phyloP scores from a whole-genome alignment of 2,888 invertebrate genomes.

The Artemia sinica region DNA sequence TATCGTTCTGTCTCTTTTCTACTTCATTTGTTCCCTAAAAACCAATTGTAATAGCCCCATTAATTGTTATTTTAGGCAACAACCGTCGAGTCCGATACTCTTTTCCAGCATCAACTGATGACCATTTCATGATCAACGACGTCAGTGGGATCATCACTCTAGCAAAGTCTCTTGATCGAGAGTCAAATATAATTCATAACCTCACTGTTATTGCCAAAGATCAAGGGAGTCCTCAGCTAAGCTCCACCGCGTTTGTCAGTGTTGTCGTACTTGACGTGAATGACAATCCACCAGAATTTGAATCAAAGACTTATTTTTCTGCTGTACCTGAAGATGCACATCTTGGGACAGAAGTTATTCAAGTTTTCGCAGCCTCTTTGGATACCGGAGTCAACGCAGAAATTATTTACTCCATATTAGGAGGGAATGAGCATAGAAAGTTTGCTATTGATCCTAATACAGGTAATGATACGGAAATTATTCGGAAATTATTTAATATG shows the following conservation, averaged over 20 bases:
- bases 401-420: constrained; percentile 70
- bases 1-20: constrained; percentile 16
- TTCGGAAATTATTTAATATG: too few relatives aligned
- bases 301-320: constrained; percentile 55
- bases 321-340: constrained; percentile 54
- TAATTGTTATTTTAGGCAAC: constrained; percentile 35
- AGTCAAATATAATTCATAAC: constrained; percentile 64
- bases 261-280: constrained; percentile 70
- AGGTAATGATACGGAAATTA: too few relatives aligned
- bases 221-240: constrained; percentile 55
- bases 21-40: constrained; percentile 25
- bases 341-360: constrained; percentile 59
- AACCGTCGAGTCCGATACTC: constrained; percentile 70
- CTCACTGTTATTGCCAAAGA: constrained; percentile 63
- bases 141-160: constrained; percentile 73
- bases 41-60: constrained; percentile 19
- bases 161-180: constrained; percentile 65
- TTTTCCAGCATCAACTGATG: constrained; percentile 43
- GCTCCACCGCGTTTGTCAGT: constrained; percentile 47
- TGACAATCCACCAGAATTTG: constrained; percentile 90
- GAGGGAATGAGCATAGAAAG: constrained; percentile 71
- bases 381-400: constrained; percentile 86
- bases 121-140: constrained; percentile 57
- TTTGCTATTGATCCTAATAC: constrained; percentile 54
- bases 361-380: constrained; percentile 65